phyloP scores from a whole-genome alignment of 1,140 invertebrate genomes.

The Drosophila melanogaster region DNA sequence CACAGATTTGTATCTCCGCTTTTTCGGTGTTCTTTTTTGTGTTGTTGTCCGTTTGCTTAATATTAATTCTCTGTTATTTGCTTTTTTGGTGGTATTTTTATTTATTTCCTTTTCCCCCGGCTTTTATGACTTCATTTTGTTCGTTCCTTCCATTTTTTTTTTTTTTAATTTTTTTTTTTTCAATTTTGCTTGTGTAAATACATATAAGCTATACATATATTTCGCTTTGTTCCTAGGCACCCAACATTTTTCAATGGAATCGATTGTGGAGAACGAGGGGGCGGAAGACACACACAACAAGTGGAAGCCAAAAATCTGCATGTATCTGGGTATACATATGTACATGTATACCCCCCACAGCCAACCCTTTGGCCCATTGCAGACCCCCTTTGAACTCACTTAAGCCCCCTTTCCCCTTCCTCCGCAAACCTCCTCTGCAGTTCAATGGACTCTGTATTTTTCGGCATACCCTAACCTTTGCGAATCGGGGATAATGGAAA shows the following conservation, averaged over 20 bases:
- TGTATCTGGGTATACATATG: slow-evolving; percentile 10
- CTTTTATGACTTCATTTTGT: slow-evolving; percentile 41
- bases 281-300: slow-evolving; percentile 43
- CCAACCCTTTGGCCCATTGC: slow-evolving; percentile 31
- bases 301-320: slow-evolving; percentile 63
- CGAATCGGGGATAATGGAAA: neutral
- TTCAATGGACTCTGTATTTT: slow-evolving; percentile 55
- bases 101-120: slow-evolving; percentile 24
- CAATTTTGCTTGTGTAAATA: slow-evolving; percentile 47
- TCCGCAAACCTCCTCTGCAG: slow-evolving; percentile 18
- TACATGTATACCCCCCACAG: neutral
- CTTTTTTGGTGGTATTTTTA: slow-evolving; percentile 18
- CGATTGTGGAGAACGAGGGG: slow-evolving; percentile 29
- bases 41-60: slow-evolving; percentile 14
- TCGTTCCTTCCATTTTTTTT: slow-evolving; percentile 5
- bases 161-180: slow-evolving; percentile 29
- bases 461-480: slow-evolving; percentile 13
- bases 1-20: slow-evolving; percentile 45
- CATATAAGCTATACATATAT: slow-evolving; percentile 30
- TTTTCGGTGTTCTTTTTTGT: slow-evolving; percentile 30
- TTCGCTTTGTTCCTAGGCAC: slow-evolving; percentile 49
- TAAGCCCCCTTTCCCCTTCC: neutral
- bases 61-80: slow-evolving; percentile 41
- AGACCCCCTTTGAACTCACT: slow-evolving; percentile 11
- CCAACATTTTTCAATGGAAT: slow-evolving; percentile 54